A percentile compares a stretch with the other conserved stretches of the same genome.
Evolutionary conservation across 2,888 invertebrate species (phyloP).

Genomic region (Chymomyza caudatula): DNA sequence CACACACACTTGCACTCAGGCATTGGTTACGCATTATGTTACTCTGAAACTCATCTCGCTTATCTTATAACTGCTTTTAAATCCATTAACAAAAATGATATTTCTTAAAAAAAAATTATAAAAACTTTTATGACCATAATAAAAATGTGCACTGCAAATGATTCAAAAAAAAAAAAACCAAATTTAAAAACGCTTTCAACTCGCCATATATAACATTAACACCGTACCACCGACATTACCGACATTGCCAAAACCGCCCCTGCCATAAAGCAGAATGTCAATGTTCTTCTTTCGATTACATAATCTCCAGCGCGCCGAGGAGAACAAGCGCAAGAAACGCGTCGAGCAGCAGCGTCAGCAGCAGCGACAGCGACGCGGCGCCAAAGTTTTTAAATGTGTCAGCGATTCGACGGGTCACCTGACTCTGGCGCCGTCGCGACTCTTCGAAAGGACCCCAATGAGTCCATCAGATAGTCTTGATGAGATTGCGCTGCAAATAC

Average conservation of each 20-base stretch:
- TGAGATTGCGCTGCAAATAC: slow-evolving; percentile 94
- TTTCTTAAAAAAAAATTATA: slow-evolving; percentile 9
- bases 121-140: slow-evolving; percentile 19
- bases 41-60: slow-evolving; percentile 16
- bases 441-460: slow-evolving; percentile 90
- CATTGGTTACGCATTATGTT: slow-evolving; percentile 20
- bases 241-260: not conserved
- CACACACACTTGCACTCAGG: slow-evolving; percentile 7
- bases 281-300: slow-evolving; percentile 97
- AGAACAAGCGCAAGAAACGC: slow-evolving; percentile 84
- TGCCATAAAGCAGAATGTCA: slow-evolving; percentile 84
- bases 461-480: slow-evolving; percentile 93
- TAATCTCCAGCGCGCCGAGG: slow-evolving; percentile 92
- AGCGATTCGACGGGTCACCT: slow-evolving; percentile 79
- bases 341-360: slow-evolving; percentile 78
- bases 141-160: slow-evolving; percentile 3
- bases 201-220: not conserved
- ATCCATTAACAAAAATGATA: slow-evolving; percentile 7
- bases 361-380: slow-evolving; percentile 79
- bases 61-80: slow-evolving; percentile 32
- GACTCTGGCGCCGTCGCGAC: slow-evolving; percentile 87
- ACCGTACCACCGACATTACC: slow-evolving; percentile 3
- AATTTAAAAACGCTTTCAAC: slow-evolving; percentile 3
- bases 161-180: slow-evolving; percentile 7
- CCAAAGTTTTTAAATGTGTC: slow-evolving; percentile 80